Conservation (phyloP, 2,113 vertebrate species). For the Chelonoidis abingdonii region DNA sequence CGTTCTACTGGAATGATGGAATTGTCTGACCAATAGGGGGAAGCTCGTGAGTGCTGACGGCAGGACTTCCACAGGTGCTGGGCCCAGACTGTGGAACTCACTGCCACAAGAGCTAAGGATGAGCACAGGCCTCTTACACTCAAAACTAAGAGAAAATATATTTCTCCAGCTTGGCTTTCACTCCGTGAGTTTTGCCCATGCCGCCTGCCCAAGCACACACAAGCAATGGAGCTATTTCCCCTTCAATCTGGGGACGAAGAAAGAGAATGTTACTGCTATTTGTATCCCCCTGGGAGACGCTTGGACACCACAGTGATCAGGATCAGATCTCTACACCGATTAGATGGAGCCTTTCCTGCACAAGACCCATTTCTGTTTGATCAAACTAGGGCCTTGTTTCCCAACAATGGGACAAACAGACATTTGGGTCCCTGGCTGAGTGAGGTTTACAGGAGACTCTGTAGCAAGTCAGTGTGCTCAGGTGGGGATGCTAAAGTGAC, state of each 20-base stretch:
- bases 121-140: accelerated
- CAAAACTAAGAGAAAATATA: accelerated
- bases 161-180: background rate
- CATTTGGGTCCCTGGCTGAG: constrained; percentile 37
- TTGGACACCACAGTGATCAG: background rate
- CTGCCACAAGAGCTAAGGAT: accelerated
- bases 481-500: background rate
- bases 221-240: background rate
- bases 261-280: background rate
- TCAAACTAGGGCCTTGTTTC: background rate
- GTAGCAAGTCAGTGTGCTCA: background rate
- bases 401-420: constrained; percentile 37
- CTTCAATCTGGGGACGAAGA: background rate
- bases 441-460: constrained; percentile 3
- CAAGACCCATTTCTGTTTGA: background rate
- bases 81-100: background rate
- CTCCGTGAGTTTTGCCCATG: background rate
- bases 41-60: background rate
- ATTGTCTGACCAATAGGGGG: background rate
- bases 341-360: background rate
- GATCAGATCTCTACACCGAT: constrained; percentile 28
- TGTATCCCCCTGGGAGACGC: background rate
- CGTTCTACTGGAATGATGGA: background rate
- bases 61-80: background rate
- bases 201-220: background rate